These are phyloP conservation scores for Gymnopithys bicolor DNA, from an alignment of 2,797 vertebrate species.

Conservation along the genomic window DNA sequence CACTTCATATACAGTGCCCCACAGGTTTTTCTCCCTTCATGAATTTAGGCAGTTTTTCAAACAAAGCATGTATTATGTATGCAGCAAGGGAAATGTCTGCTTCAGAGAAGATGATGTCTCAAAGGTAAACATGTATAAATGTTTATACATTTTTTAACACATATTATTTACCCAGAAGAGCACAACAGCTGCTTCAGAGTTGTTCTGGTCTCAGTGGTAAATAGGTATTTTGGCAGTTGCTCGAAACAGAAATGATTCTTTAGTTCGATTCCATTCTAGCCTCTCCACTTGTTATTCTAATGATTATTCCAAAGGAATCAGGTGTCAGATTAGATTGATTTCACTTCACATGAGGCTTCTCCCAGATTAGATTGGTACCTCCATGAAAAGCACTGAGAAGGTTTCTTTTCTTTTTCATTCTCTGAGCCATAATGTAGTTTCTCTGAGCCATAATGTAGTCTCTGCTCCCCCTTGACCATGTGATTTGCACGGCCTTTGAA, in stretches of 20 bases:
- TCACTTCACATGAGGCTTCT: not conserved
- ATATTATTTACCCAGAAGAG: constrained; percentile 70
- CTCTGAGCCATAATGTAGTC: not conserved
- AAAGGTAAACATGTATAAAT: constrained; percentile 65
- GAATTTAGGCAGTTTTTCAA: constrained; percentile 48
- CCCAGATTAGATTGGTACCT: not conserved
- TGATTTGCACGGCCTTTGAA: not conserved
- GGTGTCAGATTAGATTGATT: constrained; percentile 1
- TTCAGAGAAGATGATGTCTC: constrained; percentile 58
- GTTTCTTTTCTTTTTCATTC: not conserved
- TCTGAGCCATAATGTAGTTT: not conserved
- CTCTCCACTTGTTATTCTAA: constrained; percentile 15
- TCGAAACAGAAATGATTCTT: constrained; percentile 50
- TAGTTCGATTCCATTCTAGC: constrained; percentile 45
- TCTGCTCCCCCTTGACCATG: not conserved
- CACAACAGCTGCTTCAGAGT: constrained; percentile 70
- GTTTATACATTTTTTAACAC: constrained; percentile 74
- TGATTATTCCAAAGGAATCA: constrained; percentile 26
- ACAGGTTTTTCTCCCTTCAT: constrained; percentile 35
- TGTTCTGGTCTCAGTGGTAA: constrained; percentile 65
- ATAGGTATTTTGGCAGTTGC: constrained; percentile 58
- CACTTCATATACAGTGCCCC: not conserved
- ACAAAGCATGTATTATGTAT: constrained; percentile 63
- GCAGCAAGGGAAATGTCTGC: constrained; percentile 44
- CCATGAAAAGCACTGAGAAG: not conserved